Evolutionary conservation across 2,113 vertebrate species (phyloP).

Genomic region (Saguinus midas): DNA sequence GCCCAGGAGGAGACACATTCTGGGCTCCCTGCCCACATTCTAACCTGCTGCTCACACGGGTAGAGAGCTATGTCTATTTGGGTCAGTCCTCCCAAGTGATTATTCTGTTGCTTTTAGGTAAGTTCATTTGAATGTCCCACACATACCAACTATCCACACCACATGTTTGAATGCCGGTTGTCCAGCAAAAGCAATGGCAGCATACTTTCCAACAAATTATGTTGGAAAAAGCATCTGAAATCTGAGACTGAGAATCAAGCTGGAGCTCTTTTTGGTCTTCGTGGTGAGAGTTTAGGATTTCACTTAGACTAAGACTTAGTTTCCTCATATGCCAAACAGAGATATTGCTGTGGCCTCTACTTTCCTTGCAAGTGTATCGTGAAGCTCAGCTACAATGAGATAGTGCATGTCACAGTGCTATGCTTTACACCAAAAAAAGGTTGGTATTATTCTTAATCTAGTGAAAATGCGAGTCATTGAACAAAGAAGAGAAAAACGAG

Average conservation of each 20-base stretch:
- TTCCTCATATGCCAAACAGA: not conserved
- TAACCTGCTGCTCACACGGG: not conserved
- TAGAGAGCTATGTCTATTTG: not conserved
- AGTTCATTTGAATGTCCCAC: not conserved
- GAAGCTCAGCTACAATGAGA: not conserved
- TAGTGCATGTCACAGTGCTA: not conserved
- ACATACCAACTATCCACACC: not conserved
- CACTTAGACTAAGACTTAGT: not conserved
- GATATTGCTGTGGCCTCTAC: not conserved
- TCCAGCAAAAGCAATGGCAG: not conserved
- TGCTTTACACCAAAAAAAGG: not conserved
- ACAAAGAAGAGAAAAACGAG: not conserved
- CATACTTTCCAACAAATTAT: not conserved
- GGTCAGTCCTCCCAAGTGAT: constrained; percentile 46
- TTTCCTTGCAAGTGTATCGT: not conserved
- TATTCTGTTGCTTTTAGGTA: constrained; percentile 5
- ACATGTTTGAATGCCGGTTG: not conserved
- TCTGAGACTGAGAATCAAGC: not conserved
- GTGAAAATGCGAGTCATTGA: not conserved
- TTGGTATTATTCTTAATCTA: not conserved
- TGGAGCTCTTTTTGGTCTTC: not conserved
- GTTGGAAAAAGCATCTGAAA: not conserved
- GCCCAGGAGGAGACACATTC: constrained; percentile 56
- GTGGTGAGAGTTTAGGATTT: not conserved
- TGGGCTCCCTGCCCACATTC: constrained; percentile 60